These are phyloP conservation scores for Oasisia sp. DNA, from an alignment of 2,888 invertebrate species.

Conservation along the genomic window DNA sequence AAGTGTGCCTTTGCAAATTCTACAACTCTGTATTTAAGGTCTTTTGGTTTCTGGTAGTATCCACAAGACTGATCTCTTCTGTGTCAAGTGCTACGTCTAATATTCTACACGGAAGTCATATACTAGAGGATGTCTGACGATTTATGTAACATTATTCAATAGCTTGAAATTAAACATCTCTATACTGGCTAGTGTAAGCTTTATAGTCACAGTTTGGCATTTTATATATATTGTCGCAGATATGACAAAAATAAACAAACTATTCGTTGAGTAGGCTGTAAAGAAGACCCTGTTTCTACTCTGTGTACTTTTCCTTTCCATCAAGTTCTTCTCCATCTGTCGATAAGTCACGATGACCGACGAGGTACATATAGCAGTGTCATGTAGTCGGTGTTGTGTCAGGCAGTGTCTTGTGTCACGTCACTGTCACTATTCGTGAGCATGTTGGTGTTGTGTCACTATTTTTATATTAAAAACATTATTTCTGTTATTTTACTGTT, in stretches of 20 bases:
- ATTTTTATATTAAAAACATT: background rate
- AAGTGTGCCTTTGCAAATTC: background rate
- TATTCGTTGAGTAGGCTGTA: background rate
- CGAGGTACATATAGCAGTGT: background rate
- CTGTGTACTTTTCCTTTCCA: conserved; percentile 4
- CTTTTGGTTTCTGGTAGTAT: too few species aligned
- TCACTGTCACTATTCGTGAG: background rate
- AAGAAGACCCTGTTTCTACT: background rate
- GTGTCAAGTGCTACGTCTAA: background rate
- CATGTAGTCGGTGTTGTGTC: background rate
- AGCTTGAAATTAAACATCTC: background rate
- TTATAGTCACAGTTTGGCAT: background rate
- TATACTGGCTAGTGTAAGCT: background rate
- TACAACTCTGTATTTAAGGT: too few species aligned
- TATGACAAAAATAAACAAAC: background rate
- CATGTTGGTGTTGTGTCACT: background rate
- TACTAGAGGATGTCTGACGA: background rate
- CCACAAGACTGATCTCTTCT: background rate
- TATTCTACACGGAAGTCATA: background rate
- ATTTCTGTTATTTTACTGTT: background rate
- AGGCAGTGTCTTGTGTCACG: background rate
- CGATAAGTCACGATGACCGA: background rate
- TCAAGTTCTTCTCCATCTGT: background rate
- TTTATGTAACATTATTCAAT: background rate
- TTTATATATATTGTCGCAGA: background rate